phyloP scores from a whole-genome alignment of 1,140 invertebrate species.

The Fragariocoptes setiger region DNA sequence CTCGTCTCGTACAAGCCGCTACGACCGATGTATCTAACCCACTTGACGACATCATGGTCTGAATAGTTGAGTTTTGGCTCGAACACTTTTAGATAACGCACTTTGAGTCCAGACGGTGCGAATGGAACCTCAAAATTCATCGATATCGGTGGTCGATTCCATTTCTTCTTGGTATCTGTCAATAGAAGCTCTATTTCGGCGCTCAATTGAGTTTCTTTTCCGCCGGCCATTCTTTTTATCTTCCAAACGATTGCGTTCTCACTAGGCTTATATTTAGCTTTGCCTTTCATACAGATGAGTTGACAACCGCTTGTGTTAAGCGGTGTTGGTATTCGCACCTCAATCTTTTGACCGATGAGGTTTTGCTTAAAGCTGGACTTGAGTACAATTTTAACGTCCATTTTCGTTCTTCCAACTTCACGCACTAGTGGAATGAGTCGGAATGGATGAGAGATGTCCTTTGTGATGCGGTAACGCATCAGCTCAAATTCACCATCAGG shows the following conservation, averaged over 20 bases:
- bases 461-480: slow-evolving; percentile 99
- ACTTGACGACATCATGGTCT: slow-evolving; percentile 99
- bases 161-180: slow-evolving; percentile 96
- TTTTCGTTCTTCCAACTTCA: slow-evolving; percentile 88
- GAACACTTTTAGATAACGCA: slow-evolving; percentile 95
- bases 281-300: slow-evolving; percentile 92
- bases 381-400: slow-evolving; percentile 97
- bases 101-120: slow-evolving; percentile 92
- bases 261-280: slow-evolving; percentile 97
- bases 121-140: slow-evolving; percentile 95
- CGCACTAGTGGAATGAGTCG: slow-evolving; percentile 90
- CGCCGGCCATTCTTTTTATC: slow-evolving; percentile 97
- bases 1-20: slow-evolving; percentile 96
- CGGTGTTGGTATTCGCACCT: slow-evolving; percentile 80
- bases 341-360: slow-evolving; percentile 89
- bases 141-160: slow-evolving; percentile 98
- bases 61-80: slow-evolving; percentile 98
- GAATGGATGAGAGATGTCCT: slow-evolving; percentile 97
- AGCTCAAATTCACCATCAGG: slow-evolving; percentile 98
- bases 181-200: slow-evolving; percentile 97
- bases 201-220: slow-evolving; percentile 98
- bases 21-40: slow-evolving; percentile 96
- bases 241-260: slow-evolving; percentile 99
- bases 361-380: slow-evolving; percentile 99
- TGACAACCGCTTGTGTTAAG: slow-evolving; percentile 95